Percentiles rank a stretch among this genome's conserved stretches.
phyloP scores from a whole-genome alignment of 2,888 invertebrate genomes.

The Smittia sp. region DNA sequence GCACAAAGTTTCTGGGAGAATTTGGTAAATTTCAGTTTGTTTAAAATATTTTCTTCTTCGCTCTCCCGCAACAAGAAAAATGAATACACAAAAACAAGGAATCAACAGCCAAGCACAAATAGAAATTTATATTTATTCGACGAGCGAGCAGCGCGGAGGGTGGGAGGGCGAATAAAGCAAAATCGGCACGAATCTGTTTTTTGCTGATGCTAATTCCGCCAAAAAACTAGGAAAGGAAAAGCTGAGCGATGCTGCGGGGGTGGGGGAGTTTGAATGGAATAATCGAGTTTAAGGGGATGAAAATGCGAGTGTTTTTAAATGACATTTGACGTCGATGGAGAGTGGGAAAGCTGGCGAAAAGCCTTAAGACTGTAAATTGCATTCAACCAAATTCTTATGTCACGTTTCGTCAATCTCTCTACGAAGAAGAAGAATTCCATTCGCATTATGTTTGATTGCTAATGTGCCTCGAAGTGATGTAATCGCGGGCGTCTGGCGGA shows the following conservation, averaged over 20 bases:
- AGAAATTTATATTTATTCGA: neutral
- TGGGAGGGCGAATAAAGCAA: slow-evolving; percentile 7
- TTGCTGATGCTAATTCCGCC: slow-evolving; percentile 18
- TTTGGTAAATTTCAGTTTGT: neutral
- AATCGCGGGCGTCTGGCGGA: slow-evolving; percentile 12
- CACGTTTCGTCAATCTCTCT: too few species aligned
- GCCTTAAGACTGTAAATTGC: too few species aligned
- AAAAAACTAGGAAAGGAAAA: neutral
- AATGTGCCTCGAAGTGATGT: neutral
- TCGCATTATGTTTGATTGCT: too few species aligned
- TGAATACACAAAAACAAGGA: neutral
- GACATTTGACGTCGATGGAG: too few species aligned
- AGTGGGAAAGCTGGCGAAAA: too few species aligned
- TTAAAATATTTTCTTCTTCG: neutral
- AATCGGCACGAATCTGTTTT: slow-evolving; percentile 27
- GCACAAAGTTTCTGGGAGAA: neutral
- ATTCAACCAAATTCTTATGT: too few species aligned
- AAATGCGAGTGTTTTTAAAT: too few species aligned
- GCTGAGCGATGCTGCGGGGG: neutral
- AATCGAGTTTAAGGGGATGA: neutral
- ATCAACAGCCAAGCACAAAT: slow-evolving; percentile 2
- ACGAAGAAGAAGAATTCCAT: too few species aligned
- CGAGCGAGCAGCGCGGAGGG: neutral
- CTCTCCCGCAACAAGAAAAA: neutral
- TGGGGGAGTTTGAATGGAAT: neutral